Percentiles rank a stretch among this genome's conserved stretches.
phyloP scores from a whole-genome alignment of 2,113 vertebrate species.

The Coreoperca whiteheadi region DNA sequence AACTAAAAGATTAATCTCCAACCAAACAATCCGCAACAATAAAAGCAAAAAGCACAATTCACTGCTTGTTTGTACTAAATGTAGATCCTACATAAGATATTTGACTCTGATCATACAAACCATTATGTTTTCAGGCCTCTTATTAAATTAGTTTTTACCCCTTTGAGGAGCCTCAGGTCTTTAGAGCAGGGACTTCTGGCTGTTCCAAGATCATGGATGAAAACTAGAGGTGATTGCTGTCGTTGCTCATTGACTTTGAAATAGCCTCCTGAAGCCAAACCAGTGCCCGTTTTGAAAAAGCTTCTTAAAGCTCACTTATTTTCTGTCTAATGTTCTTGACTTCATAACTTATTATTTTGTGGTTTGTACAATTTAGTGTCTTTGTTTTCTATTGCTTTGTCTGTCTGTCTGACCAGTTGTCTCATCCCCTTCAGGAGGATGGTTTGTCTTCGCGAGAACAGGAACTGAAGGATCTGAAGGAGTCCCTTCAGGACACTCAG shows the following conservation, averaged over 20 bases:
- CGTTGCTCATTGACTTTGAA: too few relatives aligned
- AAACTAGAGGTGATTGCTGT: not conserved
- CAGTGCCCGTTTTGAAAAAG: not conserved
- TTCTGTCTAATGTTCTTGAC: not conserved
- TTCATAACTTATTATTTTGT: not conserved
- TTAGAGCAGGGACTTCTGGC: too few relatives aligned
- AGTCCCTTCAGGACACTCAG: slow-evolving; percentile 95
- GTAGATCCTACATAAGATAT: not conserved
- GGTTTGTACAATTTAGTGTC: not conserved
- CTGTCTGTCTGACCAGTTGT: not conserved
- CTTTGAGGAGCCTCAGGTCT: not conserved
- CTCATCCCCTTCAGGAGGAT: slow-evolving; percentile 85
- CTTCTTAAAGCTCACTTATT: not conserved
- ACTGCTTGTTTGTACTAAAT: not conserved
- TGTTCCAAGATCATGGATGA: not conserved
- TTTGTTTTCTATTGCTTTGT: not conserved
- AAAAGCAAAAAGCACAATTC: not conserved
- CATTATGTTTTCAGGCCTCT: not conserved
- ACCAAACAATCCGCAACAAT: not conserved
- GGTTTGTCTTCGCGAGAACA: slow-evolving; percentile 85
- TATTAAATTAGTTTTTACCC: not conserved
- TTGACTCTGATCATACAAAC: not conserved
- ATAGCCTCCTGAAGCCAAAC: not conserved
- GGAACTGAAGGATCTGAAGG: slow-evolving; percentile 93
- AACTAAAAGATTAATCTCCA: too few relatives aligned